phyloP scores from a whole-genome alignment of 2,113 vertebrate species.

The Dicrurus megarhynchus region DNA sequence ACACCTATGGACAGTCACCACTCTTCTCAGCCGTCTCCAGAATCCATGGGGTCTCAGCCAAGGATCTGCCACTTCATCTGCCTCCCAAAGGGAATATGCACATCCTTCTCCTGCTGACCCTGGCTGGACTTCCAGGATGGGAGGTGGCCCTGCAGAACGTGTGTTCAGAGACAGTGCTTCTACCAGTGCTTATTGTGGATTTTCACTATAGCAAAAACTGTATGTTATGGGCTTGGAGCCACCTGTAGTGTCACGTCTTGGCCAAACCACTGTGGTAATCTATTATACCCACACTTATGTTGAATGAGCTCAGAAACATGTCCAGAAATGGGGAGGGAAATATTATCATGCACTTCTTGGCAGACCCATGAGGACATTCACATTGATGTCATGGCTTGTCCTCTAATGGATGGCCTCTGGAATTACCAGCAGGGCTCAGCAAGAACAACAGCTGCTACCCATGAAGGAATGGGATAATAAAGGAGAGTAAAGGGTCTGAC shows the following conservation, averaged over 20 bases:
- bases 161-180: not conserved
- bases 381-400: not conserved
- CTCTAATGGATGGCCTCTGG: not conserved
- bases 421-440: not conserved
- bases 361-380: not conserved
- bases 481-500: not conserved
- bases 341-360: not conserved
- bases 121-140: accelerated
- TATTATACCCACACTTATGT: not conserved
- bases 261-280: not conserved
- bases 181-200: not conserved
- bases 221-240: not conserved
- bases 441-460: not conserved
- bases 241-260: not conserved
- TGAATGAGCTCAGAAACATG: not conserved
- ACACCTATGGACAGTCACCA: accelerated
- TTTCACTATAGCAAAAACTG: not conserved
- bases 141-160: not conserved
- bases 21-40: not conserved
- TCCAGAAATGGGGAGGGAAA: not conserved
- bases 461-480: not conserved
- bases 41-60: accelerated
- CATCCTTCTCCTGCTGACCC: not conserved
- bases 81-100: not conserved
- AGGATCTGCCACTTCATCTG: not conserved